These are phyloP conservation scores for Bathynomus jamesi DNA, from an alignment of 1,140 invertebrate genomes.

Conservation along the genomic window DNA sequence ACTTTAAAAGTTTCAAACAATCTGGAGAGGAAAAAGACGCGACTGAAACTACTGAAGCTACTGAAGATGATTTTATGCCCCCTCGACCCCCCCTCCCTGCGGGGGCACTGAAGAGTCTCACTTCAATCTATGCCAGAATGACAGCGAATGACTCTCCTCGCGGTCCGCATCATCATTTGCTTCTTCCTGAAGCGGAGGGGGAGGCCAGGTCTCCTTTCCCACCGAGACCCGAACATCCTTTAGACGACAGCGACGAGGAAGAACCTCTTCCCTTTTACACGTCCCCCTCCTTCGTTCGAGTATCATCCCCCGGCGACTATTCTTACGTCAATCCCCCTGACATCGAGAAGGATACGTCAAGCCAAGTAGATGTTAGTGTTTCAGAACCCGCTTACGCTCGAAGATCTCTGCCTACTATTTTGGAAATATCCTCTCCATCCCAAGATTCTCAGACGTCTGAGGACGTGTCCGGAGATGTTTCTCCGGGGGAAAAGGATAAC, in stretches of 20 bases:
- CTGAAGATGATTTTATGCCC: neutral
- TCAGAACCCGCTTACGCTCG: neutral
- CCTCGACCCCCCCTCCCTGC: neutral
- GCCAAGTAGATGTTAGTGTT: neutral
- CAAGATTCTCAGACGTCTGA: neutral
- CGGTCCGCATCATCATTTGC: no score
- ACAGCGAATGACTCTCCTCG: neutral
- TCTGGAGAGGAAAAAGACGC: no score
- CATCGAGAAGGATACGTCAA: neutral
- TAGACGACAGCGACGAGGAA: neutral
- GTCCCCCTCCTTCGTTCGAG: neutral
- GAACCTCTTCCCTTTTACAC: neutral
- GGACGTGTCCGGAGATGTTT: neutral
- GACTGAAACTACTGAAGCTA: neutral
- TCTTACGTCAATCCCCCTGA: neutral
- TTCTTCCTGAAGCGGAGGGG: neutral
- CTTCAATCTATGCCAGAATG: neutral
- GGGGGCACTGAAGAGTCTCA: neutral
- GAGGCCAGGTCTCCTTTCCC: neutral
- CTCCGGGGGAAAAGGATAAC: neutral
- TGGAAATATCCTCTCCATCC: neutral
- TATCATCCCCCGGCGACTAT: no score
- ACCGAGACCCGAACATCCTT: neutral
- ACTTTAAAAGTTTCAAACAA: no score
- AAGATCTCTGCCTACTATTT: neutral